Conservation (phyloP, 2,797 vertebrate species). For the Spinibarbus caldwelli region DNA sequence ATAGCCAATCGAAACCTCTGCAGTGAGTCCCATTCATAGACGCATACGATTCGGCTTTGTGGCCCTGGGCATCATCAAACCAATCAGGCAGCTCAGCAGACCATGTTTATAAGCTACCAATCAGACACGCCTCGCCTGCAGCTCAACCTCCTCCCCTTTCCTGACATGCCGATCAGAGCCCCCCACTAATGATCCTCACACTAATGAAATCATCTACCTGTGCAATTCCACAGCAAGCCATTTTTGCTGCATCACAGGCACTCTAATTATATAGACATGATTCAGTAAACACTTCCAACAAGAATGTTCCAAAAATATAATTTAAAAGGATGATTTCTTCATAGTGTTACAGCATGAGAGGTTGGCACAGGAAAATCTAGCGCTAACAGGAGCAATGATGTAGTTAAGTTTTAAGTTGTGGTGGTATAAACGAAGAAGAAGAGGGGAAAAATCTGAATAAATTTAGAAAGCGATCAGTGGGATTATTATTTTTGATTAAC, state of each 20-base stretch:
- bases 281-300: slow-evolving; percentile 28
- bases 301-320: slow-evolving; percentile 15
- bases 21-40: slow-evolving; percentile 24
- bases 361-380: not conserved
- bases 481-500: not conserved
- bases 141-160: slow-evolving; percentile 4
- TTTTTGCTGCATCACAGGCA: slow-evolving; percentile 29
- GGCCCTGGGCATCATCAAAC: slow-evolving; percentile 36
- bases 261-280: slow-evolving; percentile 15
- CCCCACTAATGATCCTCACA: not conserved
- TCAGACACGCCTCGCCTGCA: slow-evolving; percentile 27
- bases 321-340: not conserved
- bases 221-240: slow-evolving; percentile 14
- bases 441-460: not conserved
- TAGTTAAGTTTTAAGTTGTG: not conserved
- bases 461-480: not conserved
- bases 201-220: slow-evolving; percentile 25
- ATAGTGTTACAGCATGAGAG: not conserved
- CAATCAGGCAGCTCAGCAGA: slow-evolving; percentile 31
- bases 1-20: slow-evolving; percentile 33
- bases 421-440: not conserved
- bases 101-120: slow-evolving; percentile 36
- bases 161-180: slow-evolving; percentile 18
- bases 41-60: not conserved
- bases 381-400: not conserved